These are phyloP conservation scores for Pantelozetes paolii DNA, from an alignment of 2,888 invertebrate species.

Conservation along the genomic window DNA sequence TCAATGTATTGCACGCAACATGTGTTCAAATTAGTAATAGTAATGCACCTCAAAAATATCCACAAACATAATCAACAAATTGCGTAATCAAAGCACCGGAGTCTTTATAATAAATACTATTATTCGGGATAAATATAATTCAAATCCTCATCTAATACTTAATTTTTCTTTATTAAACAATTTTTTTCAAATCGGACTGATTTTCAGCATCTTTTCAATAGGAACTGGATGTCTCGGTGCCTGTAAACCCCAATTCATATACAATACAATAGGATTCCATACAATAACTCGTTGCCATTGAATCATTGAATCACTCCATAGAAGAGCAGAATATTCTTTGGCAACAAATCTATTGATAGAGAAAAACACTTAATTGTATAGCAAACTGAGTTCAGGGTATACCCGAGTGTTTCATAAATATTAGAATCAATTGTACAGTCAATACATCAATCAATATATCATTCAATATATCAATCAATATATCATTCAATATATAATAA, in stretches of 20 bases:
- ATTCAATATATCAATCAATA: no score
- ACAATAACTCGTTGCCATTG: no score
- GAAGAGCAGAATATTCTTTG: no score
- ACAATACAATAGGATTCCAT: neutral
- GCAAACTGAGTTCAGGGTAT: neutral
- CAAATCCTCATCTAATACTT: neutral
- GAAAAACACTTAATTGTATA: no score
- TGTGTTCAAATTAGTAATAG: slow-evolving; percentile 8
- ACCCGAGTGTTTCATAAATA: slow-evolving; percentile 17
- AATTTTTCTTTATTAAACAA: slow-evolving; percentile 29
- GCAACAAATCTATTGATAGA: no score
- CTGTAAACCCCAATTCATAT: neutral
- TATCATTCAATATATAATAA: no score
- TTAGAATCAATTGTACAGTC: slow-evolving; percentile 20
- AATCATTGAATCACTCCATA: neutral
- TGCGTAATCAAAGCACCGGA: slow-evolving; percentile 34
- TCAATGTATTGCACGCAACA: slow-evolving; percentile 33
- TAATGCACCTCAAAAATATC: slow-evolving; percentile 28
- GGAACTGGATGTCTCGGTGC: slow-evolving; percentile 28
- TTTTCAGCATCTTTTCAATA: slow-evolving; percentile 16
- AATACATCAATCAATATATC: no score
- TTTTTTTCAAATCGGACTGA: slow-evolving; percentile 8
- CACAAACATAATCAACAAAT: slow-evolving; percentile 36
- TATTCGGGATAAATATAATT: slow-evolving; percentile 2
- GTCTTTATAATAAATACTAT: slow-evolving; percentile 15